phyloP scores from a whole-genome alignment of 2,888 invertebrate species.

The Pachydiplax longipennis region DNA sequence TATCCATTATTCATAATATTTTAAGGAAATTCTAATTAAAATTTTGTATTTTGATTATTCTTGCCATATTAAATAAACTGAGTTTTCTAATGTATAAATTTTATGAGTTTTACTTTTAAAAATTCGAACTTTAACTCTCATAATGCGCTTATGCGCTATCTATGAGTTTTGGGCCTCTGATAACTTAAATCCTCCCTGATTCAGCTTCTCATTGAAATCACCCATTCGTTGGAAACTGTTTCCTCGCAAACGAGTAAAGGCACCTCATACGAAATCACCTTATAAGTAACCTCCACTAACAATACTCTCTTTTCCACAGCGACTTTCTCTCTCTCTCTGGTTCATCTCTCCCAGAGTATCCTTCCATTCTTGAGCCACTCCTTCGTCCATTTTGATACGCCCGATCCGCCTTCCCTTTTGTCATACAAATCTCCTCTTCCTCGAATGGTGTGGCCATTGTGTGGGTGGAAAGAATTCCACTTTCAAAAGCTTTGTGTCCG shows the following conservation, averaged over 20 bases:
- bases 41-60: too few species aligned
- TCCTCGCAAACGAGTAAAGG: not conserved
- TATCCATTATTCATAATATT: too few species aligned
- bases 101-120: too few species aligned
- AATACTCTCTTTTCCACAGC: not conserved
- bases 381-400: constrained; percentile 31
- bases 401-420: constrained; percentile 28
- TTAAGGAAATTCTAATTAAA: too few species aligned
- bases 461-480: not conserved
- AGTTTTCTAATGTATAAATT: too few species aligned
- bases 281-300: not conserved
- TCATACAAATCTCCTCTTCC: constrained; percentile 18
- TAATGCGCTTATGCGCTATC: too few species aligned
- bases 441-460: not conserved
- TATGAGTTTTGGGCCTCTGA: too few species aligned
- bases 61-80: too few species aligned
- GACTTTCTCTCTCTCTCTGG: not conserved
- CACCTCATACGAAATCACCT: not conserved
- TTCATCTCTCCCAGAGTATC: not conserved
- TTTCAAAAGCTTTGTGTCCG: constrained; percentile 41
- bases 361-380: not conserved
- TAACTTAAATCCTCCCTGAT: too few species aligned
- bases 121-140: too few species aligned
- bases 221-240: not conserved
- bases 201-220: not conserved